Evolutionary conservation across 2,797 vertebrate genomes (phyloP).

Genomic region (Pitangus sulphuratus): DNA sequence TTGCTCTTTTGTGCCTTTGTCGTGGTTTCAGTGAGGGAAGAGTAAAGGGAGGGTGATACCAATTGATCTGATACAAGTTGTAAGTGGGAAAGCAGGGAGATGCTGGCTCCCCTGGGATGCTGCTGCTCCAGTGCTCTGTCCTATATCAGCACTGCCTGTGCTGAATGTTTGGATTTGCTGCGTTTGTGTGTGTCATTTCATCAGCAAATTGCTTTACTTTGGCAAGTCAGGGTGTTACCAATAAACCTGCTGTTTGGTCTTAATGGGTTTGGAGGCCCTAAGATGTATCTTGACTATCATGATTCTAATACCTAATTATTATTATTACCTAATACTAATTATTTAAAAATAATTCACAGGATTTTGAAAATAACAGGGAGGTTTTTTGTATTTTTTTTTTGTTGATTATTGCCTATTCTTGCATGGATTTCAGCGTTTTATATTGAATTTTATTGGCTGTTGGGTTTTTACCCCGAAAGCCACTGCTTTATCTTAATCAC

Average conservation of each 20-base stretch:
- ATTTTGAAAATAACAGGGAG: not conserved
- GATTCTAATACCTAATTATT: not conserved
- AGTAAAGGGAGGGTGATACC: not conserved
- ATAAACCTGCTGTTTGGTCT: not conserved
- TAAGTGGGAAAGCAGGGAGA: not conserved
- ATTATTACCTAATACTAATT: too few species aligned
- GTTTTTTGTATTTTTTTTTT: not conserved
- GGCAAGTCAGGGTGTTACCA: not conserved
- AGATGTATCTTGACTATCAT: not conserved
- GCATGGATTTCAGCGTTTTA: not conserved
- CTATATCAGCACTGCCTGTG: not conserved
- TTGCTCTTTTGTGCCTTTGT: constrained; percentile 5
- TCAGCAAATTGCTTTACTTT: not conserved
- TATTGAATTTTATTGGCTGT: not conserved
- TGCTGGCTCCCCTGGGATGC: not conserved
- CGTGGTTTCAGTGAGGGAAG: not conserved
- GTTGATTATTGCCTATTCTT: not conserved
- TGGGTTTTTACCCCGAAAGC: not conserved
- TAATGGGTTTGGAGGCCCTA: not conserved
- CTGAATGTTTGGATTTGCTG: not conserved
- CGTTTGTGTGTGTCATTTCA: not conserved
- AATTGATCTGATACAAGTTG: not conserved
- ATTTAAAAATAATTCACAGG: too few species aligned
- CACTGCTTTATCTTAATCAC: not conserved
- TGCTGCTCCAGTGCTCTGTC: not conserved